A percentile compares a stretch with the other conserved stretches of the same genome.
phyloP scores from a whole-genome alignment of 2,113 vertebrate genomes.

The Alexandromys fortis region DNA sequence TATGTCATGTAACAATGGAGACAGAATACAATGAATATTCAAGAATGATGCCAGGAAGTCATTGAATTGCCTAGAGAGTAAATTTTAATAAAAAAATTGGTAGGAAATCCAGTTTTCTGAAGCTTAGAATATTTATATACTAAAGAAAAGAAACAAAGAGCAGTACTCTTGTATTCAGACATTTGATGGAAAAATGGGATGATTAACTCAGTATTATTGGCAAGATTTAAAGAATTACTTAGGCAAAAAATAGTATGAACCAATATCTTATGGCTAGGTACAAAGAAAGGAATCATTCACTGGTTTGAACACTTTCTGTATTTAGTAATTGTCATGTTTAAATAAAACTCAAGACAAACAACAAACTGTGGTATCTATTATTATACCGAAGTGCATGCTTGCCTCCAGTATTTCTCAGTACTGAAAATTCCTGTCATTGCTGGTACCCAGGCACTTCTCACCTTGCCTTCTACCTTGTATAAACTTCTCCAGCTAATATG shows the following conservation, averaged over 20 bases:
- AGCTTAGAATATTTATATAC: neutral
- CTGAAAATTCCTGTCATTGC: too few species aligned
- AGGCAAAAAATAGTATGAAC: neutral
- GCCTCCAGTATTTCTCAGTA: neutral
- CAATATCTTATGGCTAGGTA: neutral
- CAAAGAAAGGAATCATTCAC: neutral
- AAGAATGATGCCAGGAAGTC: neutral
- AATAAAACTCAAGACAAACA: neutral
- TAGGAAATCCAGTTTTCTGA: neutral
- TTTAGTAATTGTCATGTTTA: neutral
- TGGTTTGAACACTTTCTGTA: neutral
- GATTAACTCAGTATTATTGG: neutral
- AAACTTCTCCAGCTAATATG: too few species aligned
- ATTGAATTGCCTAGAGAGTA: neutral
- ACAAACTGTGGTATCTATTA: neutral
- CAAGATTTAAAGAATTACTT: neutral
- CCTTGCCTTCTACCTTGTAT: neutral
- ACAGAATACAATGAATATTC: neutral
- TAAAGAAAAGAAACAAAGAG: neutral
- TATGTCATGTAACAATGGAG: neutral
- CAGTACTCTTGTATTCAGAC: neutral
- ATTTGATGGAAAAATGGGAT: neutral
- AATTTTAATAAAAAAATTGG: neutral
- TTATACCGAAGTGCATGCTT: neutral
- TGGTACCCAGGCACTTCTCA: neutral